Base-by-base conservation (phyloP, 2,113 vertebrate genomes). In the Corythornis vintsioides region DNA sequence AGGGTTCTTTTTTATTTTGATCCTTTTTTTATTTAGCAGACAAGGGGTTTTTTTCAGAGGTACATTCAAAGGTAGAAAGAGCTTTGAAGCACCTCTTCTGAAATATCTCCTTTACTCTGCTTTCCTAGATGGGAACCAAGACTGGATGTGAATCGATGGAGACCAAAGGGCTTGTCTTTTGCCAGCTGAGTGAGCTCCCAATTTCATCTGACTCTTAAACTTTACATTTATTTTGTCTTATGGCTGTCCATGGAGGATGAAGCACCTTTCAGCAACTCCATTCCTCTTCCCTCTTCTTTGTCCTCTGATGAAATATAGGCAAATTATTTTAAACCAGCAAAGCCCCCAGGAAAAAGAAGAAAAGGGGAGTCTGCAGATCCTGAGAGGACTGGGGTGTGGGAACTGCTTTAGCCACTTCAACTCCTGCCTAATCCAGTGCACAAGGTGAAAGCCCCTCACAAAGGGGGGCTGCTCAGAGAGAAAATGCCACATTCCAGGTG, bases 91-190 rank as follows among this genome's bases (percentile, higher is more conserved):
- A 72, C 9, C 43, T 90, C 45, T 76, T 95, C 73, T 80, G 72
- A 90, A 88, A 90, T n/a, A 66, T 3, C 10, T 21, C 26, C 56
- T 88, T 94, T 88, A 74, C 86, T 90, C 78, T 42, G 38, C 72
- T 90, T 83, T 90, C 63, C 53, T 52, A 64, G n/a, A 29, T 83
- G n/a, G 48, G 31, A 88, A 70, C 42, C 45, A 76, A 77, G 69
- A 47, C 65, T 61, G 33, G 52, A 50, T 10, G 11, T 8, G 26
- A 80, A 55, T 18, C 83, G 72, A 56, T 26, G 35, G 86, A 90
- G 76, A 78, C 55, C 48, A 89, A 86, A 86, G 53, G 43, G 28
- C 31, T 90, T 90, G 52, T 60, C 53, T 93, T 93, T 78, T 86
- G 70, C 89, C 70, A 92, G 22, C 43, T 90, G 52, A 86, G 35